A percentile compares a stretch with the other conserved stretches of the same genome.
phyloP scores from a whole-genome alignment of 2,113 vertebrate species.

The Emydocephalus ijimae region DNA sequence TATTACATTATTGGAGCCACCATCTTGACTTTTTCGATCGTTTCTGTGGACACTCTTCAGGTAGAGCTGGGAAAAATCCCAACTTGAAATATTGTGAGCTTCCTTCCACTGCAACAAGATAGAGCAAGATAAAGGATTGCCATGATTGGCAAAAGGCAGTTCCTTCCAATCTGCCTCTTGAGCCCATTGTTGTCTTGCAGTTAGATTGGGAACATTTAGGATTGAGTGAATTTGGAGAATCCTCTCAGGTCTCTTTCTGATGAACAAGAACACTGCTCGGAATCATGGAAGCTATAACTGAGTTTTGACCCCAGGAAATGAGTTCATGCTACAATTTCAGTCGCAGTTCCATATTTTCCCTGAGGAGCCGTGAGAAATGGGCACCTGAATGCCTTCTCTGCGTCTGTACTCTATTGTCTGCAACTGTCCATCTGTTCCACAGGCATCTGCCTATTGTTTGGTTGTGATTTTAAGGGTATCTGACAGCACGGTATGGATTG shows the following conservation, averaged over 20 bases:
- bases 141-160: not conserved
- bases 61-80: not conserved
- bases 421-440: constrained; percentile 9
- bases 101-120: not conserved
- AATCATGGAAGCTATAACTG: not conserved
- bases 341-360: not conserved
- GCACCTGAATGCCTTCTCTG: constrained; percentile 6
- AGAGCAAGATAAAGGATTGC: not conserved
- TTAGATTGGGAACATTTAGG: not conserved
- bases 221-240: not conserved
- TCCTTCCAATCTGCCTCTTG: not conserved
- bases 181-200: not conserved
- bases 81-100: not conserved
- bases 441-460: not conserved
- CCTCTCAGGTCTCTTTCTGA: not conserved
- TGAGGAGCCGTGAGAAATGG: constrained; percentile 25
- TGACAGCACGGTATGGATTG: constrained; percentile 72
- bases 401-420: constrained; percentile 10
- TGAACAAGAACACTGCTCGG: not conserved
- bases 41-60: not conserved
- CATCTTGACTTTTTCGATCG: not conserved
- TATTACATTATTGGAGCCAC: not conserved
- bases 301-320: not conserved
- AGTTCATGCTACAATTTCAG: not conserved
- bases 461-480: constrained; percentile 3